These are phyloP conservation scores for Chondrosia reniformis DNA, from an alignment of 37 sponge, comb jelly and placozoan genomes.

Conservation along the genomic window DNA sequence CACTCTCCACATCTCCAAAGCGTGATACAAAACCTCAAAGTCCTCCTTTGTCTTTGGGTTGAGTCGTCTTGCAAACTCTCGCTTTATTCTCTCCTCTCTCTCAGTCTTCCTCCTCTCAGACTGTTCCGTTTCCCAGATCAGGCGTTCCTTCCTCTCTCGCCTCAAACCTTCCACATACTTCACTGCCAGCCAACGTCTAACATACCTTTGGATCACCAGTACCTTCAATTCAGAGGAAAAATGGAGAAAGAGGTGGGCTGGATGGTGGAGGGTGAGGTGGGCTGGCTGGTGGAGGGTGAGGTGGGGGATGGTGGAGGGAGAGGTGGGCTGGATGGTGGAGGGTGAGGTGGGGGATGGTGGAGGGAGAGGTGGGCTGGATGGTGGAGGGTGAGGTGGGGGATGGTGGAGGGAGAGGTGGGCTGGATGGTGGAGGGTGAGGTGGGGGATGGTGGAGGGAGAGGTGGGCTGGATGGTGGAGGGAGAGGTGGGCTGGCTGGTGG, in stretches of 20 bases:
- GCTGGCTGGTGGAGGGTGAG: too few species aligned
- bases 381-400: too few species aligned
- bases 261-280: too few species aligned
- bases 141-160: slow-evolving; percentile 33
- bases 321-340: too few species aligned
- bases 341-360: too few species aligned
- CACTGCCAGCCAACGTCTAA: slow-evolving; percentile 76
- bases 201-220: slow-evolving; percentile 76
- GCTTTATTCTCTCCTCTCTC: slow-evolving; percentile 58
- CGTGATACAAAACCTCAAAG: slow-evolving; percentile 89
- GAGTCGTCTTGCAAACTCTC: slow-evolving; percentile 83
- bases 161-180: slow-evolving; percentile 65
- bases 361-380: too few species aligned
- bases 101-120: slow-evolving; percentile 53
- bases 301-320: too few species aligned
- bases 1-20: slow-evolving; percentile 88
- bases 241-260: too few species aligned
- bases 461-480: neutral
- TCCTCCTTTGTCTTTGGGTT: slow-evolving; percentile 88
- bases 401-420: too few species aligned
- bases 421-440: too few species aligned
- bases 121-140: slow-evolving; percentile 69
- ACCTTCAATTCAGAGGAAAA: too few species aligned
- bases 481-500: neutral
- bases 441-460: neutral